Evolutionary conservation across 2,888 invertebrate species (phyloP).

Genomic region (Magallana nippona): DNA sequence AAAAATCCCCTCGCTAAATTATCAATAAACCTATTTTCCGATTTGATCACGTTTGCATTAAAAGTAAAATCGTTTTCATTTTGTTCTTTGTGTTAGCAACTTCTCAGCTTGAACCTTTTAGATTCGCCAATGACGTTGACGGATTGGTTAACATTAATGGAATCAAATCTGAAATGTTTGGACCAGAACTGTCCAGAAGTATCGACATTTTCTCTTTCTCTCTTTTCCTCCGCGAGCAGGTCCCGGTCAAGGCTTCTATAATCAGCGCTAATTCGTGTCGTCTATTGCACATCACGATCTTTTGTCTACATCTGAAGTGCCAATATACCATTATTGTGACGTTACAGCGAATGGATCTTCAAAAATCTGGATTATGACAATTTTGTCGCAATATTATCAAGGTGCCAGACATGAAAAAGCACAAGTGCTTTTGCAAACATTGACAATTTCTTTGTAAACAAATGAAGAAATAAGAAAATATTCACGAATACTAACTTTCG

Average conservation of each 20-base stretch:
- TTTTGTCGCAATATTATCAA: not conserved
- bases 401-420: not conserved
- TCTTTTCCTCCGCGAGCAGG: not conserved
- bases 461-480: too few species aligned
- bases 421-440: too few species aligned
- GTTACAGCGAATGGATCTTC: not conserved
- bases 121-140: too few species aligned
- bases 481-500: too few species aligned
- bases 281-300: slow-evolving; percentile 16
- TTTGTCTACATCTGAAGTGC: slow-evolving; percentile 5
- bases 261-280: slow-evolving; percentile 22
- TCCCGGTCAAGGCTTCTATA: not conserved
- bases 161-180: not conserved
- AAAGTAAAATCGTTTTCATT: too few species aligned
- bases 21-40: too few species aligned
- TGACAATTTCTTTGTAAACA: too few species aligned
- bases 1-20: too few species aligned
- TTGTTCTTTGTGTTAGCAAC: too few species aligned
- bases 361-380: not conserved
- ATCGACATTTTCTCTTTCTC: not conserved
- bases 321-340: slow-evolving; percentile 3
- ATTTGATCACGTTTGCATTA: too few species aligned
- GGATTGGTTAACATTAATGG: too few species aligned
- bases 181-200: not conserved
- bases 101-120: too few species aligned